These are phyloP conservation scores for Drosophila busckii DNA, from an alignment of 1,140 invertebrate species.

Conservation along the genomic window DNA sequence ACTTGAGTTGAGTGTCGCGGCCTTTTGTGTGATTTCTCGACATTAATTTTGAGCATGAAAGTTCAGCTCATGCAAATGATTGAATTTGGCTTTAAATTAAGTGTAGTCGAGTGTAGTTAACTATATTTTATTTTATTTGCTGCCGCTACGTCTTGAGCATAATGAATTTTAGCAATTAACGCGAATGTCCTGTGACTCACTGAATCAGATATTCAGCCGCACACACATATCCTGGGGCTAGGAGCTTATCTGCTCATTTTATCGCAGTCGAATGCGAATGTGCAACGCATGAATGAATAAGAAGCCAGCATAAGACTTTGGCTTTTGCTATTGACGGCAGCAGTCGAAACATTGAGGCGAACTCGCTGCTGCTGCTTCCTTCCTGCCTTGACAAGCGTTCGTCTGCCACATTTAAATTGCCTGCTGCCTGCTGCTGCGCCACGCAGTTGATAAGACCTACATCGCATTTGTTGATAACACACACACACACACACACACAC, in stretches of 20 bases:
- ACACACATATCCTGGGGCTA: conserved; percentile 32
- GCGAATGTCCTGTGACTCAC: no score
- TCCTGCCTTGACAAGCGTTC: conserved; percentile 4
- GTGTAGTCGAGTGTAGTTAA: no score
- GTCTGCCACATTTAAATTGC: conserved; percentile 43
- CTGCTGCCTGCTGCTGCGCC: conserved; percentile 16
- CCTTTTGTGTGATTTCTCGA: conserved; percentile 35
- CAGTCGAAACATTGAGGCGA: conserved; percentile 10
- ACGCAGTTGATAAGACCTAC: conserved; percentile 26
- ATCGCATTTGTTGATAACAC: conserved; percentile 27
- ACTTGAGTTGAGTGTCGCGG: conserved; percentile 49
- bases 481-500: background rate
- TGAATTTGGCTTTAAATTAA: no score
- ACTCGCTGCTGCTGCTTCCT: conserved; percentile 2
- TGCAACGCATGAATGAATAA: conserved; percentile 51
- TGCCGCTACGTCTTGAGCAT: no score
- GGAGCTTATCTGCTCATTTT: conserved; percentile 28
- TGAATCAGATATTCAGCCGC: conserved; percentile 42
- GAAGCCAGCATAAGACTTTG: conserved; percentile 36
- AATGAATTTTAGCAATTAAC: no score
- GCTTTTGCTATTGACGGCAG: conserved; percentile 25
- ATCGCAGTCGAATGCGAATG: conserved; percentile 38
- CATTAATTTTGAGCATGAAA: conserved; percentile 26
- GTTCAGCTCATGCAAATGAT: no score
- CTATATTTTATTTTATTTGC: no score